These are phyloP conservation scores for Myripristis jacobus DNA, from an alignment of 2,797 vertebrate genomes.

Conservation along the genomic window DNA sequence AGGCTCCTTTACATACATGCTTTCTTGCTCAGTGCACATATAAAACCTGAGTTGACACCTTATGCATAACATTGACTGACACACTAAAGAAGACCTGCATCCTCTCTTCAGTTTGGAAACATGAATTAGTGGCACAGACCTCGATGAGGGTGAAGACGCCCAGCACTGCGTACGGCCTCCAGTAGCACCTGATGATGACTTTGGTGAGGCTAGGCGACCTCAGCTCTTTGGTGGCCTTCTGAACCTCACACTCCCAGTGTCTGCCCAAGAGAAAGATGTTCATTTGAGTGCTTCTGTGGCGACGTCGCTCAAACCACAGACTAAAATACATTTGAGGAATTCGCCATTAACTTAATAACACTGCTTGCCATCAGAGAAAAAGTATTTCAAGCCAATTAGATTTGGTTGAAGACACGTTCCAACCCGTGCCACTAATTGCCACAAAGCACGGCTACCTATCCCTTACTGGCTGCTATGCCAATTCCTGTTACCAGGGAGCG, in stretches of 20 bases:
- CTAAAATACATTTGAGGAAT: not conserved
- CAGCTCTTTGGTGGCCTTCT: conserved; percentile 85
- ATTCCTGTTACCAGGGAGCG: not conserved
- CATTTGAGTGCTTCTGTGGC: too few relatives aligned
- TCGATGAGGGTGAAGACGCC: conserved; percentile 91
- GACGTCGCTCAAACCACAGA: not conserved
- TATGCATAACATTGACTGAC: not conserved
- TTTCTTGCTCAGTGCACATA: not conserved
- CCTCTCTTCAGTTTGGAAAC: not conserved
- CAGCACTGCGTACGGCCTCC: conserved; percentile 89
- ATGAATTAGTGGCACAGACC: conserved; percentile 75
- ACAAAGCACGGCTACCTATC: not conserved
- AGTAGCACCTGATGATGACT: conserved; percentile 91
- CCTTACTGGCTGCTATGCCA: not conserved
- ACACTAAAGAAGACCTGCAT: not conserved
- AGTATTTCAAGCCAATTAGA: not conserved
- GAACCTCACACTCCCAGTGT: conserved; percentile 90
- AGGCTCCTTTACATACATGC: not conserved
- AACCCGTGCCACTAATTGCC: not conserved
- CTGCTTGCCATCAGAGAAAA: not conserved
- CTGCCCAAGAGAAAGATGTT: conserved; percentile 68
- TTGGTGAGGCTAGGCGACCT: conserved; percentile 85
- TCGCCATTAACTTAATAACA: not conserved
- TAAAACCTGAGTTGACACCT: not conserved
- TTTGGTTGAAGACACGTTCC: conserved; percentile 1